phyloP scores from a whole-genome alignment of 2,797 vertebrate genomes.

The Myripristis jacobus region DNA sequence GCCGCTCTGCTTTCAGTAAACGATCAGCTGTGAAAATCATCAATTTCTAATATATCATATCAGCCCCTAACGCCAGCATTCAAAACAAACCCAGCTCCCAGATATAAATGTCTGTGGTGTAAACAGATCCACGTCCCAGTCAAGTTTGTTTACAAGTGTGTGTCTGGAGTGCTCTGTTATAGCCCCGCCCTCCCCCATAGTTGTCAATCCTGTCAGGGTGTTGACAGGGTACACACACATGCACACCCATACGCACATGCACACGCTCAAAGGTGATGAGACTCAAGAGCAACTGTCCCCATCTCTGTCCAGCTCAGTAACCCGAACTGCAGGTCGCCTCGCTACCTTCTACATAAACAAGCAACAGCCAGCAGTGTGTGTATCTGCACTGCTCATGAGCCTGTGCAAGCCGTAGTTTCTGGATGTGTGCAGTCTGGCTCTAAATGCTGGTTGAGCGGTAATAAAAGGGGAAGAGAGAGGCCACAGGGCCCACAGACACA shows the following conservation, averaged over 20 bases:
- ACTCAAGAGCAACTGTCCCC: not conserved
- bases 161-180: conserved; percentile 54
- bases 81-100: conserved; percentile 38
- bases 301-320: conserved; percentile 4
- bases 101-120: conserved; percentile 52
- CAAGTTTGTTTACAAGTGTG: conserved; percentile 41
- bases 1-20: conserved; percentile 30
- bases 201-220: conserved; percentile 42
- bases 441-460: conserved; percentile 60
- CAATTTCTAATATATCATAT: conserved; percentile 16
- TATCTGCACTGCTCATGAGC: conserved; percentile 4
- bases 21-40: conserved; percentile 31
- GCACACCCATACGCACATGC: not conserved
- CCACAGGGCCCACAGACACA: conserved; percentile 66
- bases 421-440: conserved; percentile 40
- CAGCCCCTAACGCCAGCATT: conserved; percentile 26
- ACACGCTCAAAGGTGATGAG: conserved; percentile 23
- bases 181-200: conserved; percentile 38
- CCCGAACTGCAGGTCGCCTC: not conserved
- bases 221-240: conserved; percentile 38
- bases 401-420: conserved; percentile 23
- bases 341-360: no score
- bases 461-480: conserved; percentile 77
- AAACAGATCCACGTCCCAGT: conserved; percentile 35
- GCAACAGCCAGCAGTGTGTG: not conserved